phyloP scores from a whole-genome alignment of 2,797 vertebrate genomes.

The Poeciliopsis paucimaculata region DNA sequence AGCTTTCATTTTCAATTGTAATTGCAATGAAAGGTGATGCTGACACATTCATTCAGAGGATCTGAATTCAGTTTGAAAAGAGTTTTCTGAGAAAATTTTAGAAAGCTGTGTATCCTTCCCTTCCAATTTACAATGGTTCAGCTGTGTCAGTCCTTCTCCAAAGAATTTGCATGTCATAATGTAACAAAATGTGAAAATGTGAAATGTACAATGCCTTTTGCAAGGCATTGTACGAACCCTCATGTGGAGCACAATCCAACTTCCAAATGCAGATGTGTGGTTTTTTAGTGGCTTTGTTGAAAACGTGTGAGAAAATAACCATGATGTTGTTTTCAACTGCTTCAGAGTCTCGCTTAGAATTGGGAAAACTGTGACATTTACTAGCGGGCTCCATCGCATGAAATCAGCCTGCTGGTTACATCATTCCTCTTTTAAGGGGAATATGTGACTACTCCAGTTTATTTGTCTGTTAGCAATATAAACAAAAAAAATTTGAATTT shows the following conservation, averaged over 20 bases:
- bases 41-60: not conserved
- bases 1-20: no score
- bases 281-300: not conserved
- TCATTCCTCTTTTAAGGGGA: not conserved
- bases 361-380: not conserved
- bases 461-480: constrained; percentile 4
- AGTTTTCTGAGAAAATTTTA: not conserved
- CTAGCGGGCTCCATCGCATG: not conserved
- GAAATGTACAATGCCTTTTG: no score
- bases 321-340: not conserved
- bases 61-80: not conserved
- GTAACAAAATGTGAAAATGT: not conserved
- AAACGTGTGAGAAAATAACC: constrained; percentile 3
- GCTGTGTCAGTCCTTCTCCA: not conserved
- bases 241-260: not conserved
- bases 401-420: not conserved
- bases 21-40: not conserved
- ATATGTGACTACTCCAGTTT: not conserved
- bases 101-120: not conserved
- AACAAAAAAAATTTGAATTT: not conserved
- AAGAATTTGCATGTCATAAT: not conserved
- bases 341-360: not conserved
- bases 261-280: not conserved
- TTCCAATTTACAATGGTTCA: not conserved
- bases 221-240: not conserved